These are phyloP conservation scores for Hiodon tergisus DNA, from an alignment of 2,113 vertebrate species.

Conservation along the genomic window DNA sequence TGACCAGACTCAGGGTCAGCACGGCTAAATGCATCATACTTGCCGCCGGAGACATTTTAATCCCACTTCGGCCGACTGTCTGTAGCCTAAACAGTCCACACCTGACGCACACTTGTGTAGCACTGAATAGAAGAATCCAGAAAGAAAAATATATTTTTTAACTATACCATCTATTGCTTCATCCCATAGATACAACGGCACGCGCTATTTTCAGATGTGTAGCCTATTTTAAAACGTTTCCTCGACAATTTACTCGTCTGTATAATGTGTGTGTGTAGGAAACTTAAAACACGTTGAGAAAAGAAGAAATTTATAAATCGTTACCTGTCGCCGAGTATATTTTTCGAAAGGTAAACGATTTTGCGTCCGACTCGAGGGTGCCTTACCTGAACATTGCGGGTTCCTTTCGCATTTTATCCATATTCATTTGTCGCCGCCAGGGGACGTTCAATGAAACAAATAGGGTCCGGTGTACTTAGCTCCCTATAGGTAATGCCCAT, in stretches of 20 bases:
- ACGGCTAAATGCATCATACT: conserved; percentile 29
- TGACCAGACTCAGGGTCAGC: conserved; percentile 28
- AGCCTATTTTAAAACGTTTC: not conserved
- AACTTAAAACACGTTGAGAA: not conserved
- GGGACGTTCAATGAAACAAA: too few relatives aligned
- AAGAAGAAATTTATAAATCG: not conserved
- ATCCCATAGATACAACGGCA: conserved; percentile 28
- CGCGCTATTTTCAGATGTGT: conserved; percentile 1
- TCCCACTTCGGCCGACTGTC: conserved; percentile 7
- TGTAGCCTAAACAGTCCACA: conserved; percentile 15
- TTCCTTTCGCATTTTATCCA: too few relatives aligned
- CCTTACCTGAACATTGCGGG: too few relatives aligned
- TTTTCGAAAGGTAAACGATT: not conserved
- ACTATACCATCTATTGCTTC: conserved; percentile 16
- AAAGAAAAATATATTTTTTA: conserved; percentile 15
- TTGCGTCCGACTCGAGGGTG: too few relatives aligned
- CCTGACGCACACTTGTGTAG: conserved; percentile 26
- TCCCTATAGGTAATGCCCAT: too few relatives aligned
- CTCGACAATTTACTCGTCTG: not conserved
- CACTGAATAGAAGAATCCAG: not conserved
- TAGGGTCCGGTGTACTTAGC: too few relatives aligned
- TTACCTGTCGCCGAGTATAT: not conserved
- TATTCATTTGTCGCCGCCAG: too few relatives aligned
- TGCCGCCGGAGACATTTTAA: conserved; percentile 30
- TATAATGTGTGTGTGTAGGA: not conserved